These are phyloP conservation scores for Odobenus rosmarus DNA, from an alignment of 2,113 vertebrate species.

Conservation along the genomic window DNA sequence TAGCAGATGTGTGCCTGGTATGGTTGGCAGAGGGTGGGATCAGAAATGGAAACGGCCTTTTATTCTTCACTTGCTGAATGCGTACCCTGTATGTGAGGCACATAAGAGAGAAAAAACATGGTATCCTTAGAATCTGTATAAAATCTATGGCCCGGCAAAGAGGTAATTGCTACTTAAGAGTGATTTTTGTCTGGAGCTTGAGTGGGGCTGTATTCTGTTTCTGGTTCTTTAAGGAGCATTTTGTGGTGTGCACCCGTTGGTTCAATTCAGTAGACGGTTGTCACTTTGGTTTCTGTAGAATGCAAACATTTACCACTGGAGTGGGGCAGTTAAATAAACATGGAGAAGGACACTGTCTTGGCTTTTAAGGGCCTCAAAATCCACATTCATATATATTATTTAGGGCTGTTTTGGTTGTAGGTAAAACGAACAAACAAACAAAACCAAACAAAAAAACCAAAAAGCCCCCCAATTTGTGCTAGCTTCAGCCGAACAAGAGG, in stretches of 20 bases:
- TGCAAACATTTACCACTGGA: neutral
- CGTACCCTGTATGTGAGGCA: constrained; percentile 52
- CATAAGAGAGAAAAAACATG: constrained; percentile 1
- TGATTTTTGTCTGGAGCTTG: constrained; percentile 8
- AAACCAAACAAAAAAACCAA: neutral
- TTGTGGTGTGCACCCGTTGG: constrained; percentile 53
- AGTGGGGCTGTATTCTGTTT: constrained; percentile 1
- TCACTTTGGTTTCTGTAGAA: constrained; percentile 16
- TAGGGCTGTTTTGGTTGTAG: neutral
- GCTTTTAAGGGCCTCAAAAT: neutral
- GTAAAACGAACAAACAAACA: neutral
- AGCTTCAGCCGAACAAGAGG: neutral
- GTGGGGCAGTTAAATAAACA: neutral
- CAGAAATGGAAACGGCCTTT: constrained; percentile 82
- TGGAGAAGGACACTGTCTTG: neutral
- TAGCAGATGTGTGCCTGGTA: constrained; percentile 82
- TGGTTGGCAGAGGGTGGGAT: constrained; percentile 79
- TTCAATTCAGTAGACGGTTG: constrained; percentile 5
- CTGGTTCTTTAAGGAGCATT: neutral
- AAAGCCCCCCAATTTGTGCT: neutral
- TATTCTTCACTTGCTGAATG: constrained; percentile 72
- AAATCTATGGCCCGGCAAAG: constrained; percentile 16
- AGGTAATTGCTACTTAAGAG: neutral
- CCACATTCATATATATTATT: neutral
- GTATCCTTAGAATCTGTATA: constrained; percentile 1